Base-by-base conservation (phyloP, 2,113 vertebrate genomes). In the Gymnogyps californianus region DNA sequence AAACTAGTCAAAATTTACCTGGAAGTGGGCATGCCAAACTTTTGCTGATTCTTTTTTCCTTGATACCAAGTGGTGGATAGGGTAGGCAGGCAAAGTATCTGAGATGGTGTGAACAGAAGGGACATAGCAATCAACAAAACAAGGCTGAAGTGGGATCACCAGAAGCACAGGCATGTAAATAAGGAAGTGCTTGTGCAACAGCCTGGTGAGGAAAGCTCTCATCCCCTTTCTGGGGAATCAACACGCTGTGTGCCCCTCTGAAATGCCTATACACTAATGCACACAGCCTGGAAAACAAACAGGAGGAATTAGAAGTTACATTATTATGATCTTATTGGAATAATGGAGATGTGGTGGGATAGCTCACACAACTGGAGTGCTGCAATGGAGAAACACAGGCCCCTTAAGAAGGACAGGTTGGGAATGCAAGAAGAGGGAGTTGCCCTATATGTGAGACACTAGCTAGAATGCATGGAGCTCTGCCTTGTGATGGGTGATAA, bases 291-390 rank as follows among this genome's bases (percentile, higher is more conserved):
- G 40, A 55, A 69, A 85, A 49, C 17, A 61, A 65, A 66, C 16
- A 67, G 36, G n/a, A 70, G 22, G 26, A 47, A 57, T 18, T 16
- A 69, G 31, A 62, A 61, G 21, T n/a, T 71, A 64, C 26, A 71
- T 21, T 26, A 49, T 64, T 78, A 28, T 26, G 47, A 32, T 38
- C 13, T 77, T 47, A 54, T 19, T 59, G 38, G 32, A 57, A 71
- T 69, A 54, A 57, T 3, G 34, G 51, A 46, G 11, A 20, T 0
- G 0, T 31, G 32, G 22, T 44, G 42, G 36, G 12, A 36, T 21
- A 75, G 17, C 32, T 79, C 32, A 74, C 24, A 44, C 8, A 36
- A 18, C 18, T 38, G 31, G 31, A 83, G 10, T 38, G 42, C 26
- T 83, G 38, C 25, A 29, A 17, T n/a, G n/a, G 26, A 75, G 32